Evolutionary conservation across 1,140 invertebrate genomes (phyloP), one percentile per base, ranked within the genome.

Genomic region (Calliopsis andreniformis): DNA sequence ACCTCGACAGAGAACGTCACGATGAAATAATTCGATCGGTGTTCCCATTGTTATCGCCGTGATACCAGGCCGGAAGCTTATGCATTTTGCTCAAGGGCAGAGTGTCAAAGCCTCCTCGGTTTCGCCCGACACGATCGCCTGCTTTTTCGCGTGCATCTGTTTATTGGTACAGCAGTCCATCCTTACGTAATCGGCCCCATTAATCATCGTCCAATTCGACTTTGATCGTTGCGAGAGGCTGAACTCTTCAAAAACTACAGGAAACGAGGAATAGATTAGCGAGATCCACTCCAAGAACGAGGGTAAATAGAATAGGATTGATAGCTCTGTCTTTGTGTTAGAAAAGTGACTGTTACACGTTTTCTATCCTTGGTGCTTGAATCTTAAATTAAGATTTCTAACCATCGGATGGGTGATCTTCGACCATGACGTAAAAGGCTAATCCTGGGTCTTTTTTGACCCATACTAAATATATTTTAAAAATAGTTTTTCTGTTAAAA

Each of bases 131-230:
- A 18, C 20, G 12, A n/a, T n/a, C n/a, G n/a, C n/a, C n/a, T n/a
- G n/a, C n/a, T n/a, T 47, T n/a, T 59, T 42, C 28, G n/a, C 35
- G 39, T 28, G 23, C 23, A 8, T 12, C 18, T 12, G 23, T 32
- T 8, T 39, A 10, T n/a, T 10, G 35, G 3, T 23, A 59, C 10
- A n/a, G 32, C 53, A 18, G 32, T 16, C 12, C 53, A 18, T 18
- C 20, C 20, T 62, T 71, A 49, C 20, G 28, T 49, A 71, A 71
- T 62, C 35, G 18, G 18, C 8, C 10, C 30, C 35, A 43, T 71
- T 71, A 71, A 62, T 49, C 20, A n/a, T 14, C 23, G 20, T 14
- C 43, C 28, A 2, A 42, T 59, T 70, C 42, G 68, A 70, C 68
- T 70, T 70, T 70, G 55, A 62, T 71, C 56, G 16, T 18, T 6